phyloP scores from a whole-genome alignment of 2,888 invertebrate genomes.

The Operophtera brumata region DNA sequence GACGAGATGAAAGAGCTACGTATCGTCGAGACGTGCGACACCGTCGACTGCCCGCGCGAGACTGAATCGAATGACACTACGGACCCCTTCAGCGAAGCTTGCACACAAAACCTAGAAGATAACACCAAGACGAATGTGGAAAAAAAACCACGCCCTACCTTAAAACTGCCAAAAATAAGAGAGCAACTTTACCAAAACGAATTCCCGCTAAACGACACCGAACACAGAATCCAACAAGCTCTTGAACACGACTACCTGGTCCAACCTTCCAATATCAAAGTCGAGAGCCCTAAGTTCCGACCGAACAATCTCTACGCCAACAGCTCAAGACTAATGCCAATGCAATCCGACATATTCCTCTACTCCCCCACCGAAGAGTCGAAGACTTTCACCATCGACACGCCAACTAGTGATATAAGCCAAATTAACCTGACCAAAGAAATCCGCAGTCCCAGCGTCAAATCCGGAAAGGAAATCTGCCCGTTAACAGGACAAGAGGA shows the following conservation, averaged over 20 bases:
- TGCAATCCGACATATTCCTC: constrained; percentile 68
- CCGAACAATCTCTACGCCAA: constrained; percentile 74
- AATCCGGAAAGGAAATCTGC: constrained; percentile 66
- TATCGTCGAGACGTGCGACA: constrained; percentile 70
- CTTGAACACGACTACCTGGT: constrained; percentile 81
- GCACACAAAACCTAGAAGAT: constrained; percentile 70
- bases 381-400: constrained; percentile 70
- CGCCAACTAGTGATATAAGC: constrained; percentile 76
- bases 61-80: constrained; percentile 39
- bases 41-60: constrained; percentile 61
- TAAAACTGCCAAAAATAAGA: constrained; percentile 66
- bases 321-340: constrained; percentile 68
- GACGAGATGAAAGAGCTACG: constrained; percentile 67
- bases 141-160: constrained; percentile 71
- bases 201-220: constrained; percentile 57
- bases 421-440: constrained; percentile 74
- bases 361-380: constrained; percentile 77
- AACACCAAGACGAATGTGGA: constrained; percentile 45
- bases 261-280: constrained; percentile 83
- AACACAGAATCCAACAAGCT: constrained; percentile 71
- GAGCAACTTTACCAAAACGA: constrained; percentile 78
- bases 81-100: constrained; percentile 75
- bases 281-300: constrained; percentile 73
- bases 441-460: constrained; percentile 64
- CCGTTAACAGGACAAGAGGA: constrained; percentile 85